Percentiles rank a stretch among this genome's conserved stretches.
Evolutionary conservation across 2,888 invertebrate genomes (phyloP).

Genomic region (Nemotelus pantherinus): DNA sequence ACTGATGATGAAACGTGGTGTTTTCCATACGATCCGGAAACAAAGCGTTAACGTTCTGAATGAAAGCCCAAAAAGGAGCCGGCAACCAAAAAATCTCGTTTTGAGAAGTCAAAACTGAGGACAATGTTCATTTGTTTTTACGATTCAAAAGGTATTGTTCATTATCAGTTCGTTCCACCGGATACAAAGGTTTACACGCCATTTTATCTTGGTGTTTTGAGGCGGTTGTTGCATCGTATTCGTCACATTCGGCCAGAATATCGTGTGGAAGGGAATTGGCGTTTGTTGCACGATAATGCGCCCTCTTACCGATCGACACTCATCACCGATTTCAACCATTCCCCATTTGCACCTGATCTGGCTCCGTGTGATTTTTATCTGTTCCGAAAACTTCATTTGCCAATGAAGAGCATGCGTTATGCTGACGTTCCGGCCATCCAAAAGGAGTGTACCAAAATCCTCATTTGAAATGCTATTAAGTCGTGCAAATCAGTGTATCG

Average conservation of each 20-base stretch:
- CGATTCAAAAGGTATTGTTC: slow-evolving; percentile 47
- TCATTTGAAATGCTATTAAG: background rate
- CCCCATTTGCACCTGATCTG: slow-evolving; percentile 36
- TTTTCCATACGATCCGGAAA: slow-evolving; percentile 40
- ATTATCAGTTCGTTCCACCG: slow-evolving; percentile 41
- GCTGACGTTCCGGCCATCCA: slow-evolving; percentile 6
- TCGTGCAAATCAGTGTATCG: slow-evolving; percentile 15
- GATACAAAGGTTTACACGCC: slow-evolving; percentile 31
- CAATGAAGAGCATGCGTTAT: background rate
- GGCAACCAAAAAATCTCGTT: slow-evolving; percentile 31
- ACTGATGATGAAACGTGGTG: slow-evolving; percentile 46
- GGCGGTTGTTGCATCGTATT: slow-evolving; percentile 35
- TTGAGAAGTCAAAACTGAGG: slow-evolving; percentile 11
- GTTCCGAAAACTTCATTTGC: slow-evolving; percentile 13
- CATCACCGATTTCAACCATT: background rate
- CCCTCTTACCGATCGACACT: too few species aligned
- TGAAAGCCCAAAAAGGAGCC: slow-evolving; percentile 25
- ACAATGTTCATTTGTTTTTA: slow-evolving; percentile 47
- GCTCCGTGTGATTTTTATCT: slow-evolving; percentile 37
- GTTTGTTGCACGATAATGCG: too few species aligned
- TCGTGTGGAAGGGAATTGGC: background rate
- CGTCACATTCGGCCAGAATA: slow-evolving; percentile 30
- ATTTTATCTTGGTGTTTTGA: slow-evolving; percentile 30
- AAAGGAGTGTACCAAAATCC: background rate
- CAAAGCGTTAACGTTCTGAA: slow-evolving; percentile 42